Base-by-base conservation (phyloP, 2,113 vertebrate genomes). In the Hemibagrus wyckioides region DNA sequence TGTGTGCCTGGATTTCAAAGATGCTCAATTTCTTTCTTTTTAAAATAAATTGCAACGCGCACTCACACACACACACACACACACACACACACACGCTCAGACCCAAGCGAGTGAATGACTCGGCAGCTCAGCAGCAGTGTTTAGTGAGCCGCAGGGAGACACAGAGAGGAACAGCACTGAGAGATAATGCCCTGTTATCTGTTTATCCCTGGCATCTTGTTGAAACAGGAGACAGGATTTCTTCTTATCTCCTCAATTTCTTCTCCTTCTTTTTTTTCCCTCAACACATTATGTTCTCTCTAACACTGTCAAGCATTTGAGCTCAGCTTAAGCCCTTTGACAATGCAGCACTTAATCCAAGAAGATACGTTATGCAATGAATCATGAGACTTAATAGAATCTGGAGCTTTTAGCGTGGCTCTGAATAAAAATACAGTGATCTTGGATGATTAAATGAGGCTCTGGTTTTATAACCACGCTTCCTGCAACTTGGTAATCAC, bases 181-280 rank as follows among this genome's bases (percentile, higher is more conserved):
- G 88, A 89, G 89, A 90, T 90, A 88, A 88, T 90, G 85, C 67
- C 80, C 61, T 88, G 81, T 88, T 90, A 90, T 90, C 87, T 86
- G 85, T 57, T 88, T 84, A 90, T 90, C 87, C 80, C 87, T 69
- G 84, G 86, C 89, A 90, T 90, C 89, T 90, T 41, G 61, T 87
- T 88, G 87, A 90, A 90, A 88, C 81, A 75, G 81, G 89, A 90
- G 87, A 88, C 81, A 86, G 87, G 87, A 82, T 86, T 88, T 85
- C 87, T 82, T 82, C 89, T 90, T 90, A 90, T 90, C 89, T 90
- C 63, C 76, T 81, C 75, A 84, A 84, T 88, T 90, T 87, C 87
- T 76, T 71, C 23, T 3, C 19, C 5, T 8, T 17, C 6, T 25
- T 65, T 57, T 57, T 82, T 85, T 89, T 86, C n/a, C n/a, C 79